These are phyloP conservation scores for Drymodes brunneopygia DNA, from an alignment of 2,113 vertebrate genomes.

Conservation along the genomic window DNA sequence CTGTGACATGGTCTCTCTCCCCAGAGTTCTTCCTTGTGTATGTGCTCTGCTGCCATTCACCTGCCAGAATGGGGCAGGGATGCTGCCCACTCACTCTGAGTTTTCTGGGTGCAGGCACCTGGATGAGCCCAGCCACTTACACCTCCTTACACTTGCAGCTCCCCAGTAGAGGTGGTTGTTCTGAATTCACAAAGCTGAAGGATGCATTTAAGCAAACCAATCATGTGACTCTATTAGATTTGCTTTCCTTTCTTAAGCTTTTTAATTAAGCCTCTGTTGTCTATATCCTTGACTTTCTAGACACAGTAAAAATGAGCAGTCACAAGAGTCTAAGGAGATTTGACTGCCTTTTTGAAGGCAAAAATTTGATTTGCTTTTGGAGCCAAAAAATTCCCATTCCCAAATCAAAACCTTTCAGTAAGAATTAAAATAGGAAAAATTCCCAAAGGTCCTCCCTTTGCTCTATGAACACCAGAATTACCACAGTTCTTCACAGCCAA, in stretches of 20 bases:
- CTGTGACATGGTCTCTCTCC: background rate
- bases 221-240: background rate
- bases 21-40: rapidly evolving
- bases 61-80: background rate
- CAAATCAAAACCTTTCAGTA: background rate
- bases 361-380: background rate
- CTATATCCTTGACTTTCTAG: background rate
- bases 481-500: background rate
- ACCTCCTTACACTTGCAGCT: background rate
- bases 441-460: background rate
- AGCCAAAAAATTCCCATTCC: background rate
- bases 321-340: background rate
- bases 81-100: background rate
- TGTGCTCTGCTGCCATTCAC: background rate
- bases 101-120: background rate
- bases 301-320: background rate
- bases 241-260: background rate
- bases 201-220: background rate
- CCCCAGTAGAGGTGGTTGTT: background rate
- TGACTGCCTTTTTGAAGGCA: background rate
- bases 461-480: background rate
- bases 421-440: background rate
- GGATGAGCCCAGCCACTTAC: background rate
- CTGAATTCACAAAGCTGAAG: background rate
- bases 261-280: background rate